Evolutionary conservation across 2,888 invertebrate genomes (phyloP).

Genomic region (Pyralis farinalis): DNA sequence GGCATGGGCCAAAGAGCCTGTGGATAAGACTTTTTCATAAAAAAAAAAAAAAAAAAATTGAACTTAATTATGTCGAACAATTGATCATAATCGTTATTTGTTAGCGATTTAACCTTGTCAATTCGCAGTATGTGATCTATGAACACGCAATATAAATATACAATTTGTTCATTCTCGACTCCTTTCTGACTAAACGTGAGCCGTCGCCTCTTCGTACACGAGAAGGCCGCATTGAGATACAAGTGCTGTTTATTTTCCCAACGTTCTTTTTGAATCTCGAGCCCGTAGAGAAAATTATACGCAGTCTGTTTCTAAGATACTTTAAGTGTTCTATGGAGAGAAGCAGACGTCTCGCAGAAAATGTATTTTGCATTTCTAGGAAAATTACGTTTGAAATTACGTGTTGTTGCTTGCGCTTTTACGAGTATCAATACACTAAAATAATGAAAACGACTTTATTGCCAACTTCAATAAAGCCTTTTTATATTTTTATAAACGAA

Average conservation of each 20-base stretch:
- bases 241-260: constrained; percentile 68
- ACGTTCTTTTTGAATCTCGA: constrained; percentile 56
- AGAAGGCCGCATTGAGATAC: constrained; percentile 67
- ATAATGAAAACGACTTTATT: no score
- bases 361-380: constrained; percentile 13
- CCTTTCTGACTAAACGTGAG: constrained; percentile 54
- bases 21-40: no score
- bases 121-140: constrained; percentile 33
- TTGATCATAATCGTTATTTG: neutral
- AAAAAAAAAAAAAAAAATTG: no score
- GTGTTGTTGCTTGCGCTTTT: neutral
- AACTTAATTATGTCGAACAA: neutral
- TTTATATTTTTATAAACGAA: no score
- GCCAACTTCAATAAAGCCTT: no score
- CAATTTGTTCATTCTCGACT: constrained; percentile 52
- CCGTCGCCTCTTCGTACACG: constrained; percentile 54
- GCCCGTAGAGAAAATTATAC: constrained; percentile 53
- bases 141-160: constrained; percentile 54
- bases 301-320: constrained; percentile 51
- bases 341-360: constrained; percentile 12
- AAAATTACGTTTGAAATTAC: constrained; percentile 14
- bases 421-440: no score
- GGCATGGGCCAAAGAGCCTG: no score
- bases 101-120: constrained; percentile 29
- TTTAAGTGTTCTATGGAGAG: constrained; percentile 37